A percentile compares a stretch with the other conserved stretches of the same genome.
Evolutionary conservation across 2,113 vertebrate species (phyloP).

Genomic region (Alligator sinensis): DNA sequence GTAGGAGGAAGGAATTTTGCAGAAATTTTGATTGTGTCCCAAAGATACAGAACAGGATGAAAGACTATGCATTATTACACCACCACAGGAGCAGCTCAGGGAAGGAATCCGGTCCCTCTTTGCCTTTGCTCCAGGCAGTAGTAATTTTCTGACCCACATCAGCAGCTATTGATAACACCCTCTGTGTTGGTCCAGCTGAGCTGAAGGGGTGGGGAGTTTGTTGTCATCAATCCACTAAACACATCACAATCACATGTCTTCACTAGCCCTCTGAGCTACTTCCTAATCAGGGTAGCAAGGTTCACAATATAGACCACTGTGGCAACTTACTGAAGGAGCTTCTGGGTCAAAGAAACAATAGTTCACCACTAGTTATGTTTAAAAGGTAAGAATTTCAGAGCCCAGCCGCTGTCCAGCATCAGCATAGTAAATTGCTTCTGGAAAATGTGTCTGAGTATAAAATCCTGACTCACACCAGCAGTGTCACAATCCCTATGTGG

Average conservation of each 20-base stretch:
- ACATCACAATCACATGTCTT: background rate
- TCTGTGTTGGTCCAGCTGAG: background rate
- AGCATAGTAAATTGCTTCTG: background rate
- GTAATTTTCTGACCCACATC: background rate
- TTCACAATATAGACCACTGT: background rate
- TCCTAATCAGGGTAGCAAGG: background rate
- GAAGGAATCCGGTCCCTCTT: background rate
- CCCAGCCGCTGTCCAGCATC: background rate
- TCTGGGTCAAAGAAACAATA: background rate
- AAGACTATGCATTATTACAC: background rate
- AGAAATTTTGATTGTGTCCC: background rate
- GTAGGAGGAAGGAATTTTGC: background rate
- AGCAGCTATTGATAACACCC: background rate
- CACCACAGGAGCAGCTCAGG: background rate
- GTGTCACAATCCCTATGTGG: background rate
- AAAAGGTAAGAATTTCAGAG: background rate
- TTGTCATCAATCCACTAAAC: accelerated
- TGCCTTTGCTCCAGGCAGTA: background rate
- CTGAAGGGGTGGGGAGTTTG: background rate
- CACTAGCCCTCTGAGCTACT: background rate
- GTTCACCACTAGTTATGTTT: background rate
- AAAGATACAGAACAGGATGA: background rate
- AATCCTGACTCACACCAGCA: background rate
- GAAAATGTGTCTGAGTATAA: background rate
- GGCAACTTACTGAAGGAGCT: background rate